Percentiles rank a stretch among this genome's conserved stretches.
Conservation (phyloP, 2,113 vertebrate species). For the Chaetura pelagica region DNA sequence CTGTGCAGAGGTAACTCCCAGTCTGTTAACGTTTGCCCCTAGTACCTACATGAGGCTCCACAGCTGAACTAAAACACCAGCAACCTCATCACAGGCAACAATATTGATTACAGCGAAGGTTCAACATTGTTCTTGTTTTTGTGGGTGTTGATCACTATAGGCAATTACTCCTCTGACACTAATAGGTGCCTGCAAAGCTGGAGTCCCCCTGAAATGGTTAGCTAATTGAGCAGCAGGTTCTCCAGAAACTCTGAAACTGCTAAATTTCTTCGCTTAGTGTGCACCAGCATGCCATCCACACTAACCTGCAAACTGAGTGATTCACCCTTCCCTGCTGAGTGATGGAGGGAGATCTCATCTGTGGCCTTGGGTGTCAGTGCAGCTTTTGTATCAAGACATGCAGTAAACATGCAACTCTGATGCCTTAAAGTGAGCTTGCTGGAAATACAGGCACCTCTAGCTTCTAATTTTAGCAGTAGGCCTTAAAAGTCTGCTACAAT, state of each 20-base stretch:
- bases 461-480: background rate
- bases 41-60: constrained; percentile 19
- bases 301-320: constrained; percentile 49
- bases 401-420: constrained; percentile 75
- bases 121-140: background rate
- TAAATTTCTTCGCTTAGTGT: constrained; percentile 42
- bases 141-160: background rate
- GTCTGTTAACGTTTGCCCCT: constrained; percentile 61
- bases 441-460: background rate
- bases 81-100: background rate
- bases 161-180: background rate
- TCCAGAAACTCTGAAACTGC: constrained; percentile 29
- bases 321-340: constrained; percentile 9
- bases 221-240: background rate
- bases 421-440: constrained; percentile 62
- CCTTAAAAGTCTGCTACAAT: background rate
- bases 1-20: constrained; percentile 93
- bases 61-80: background rate
- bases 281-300: constrained; percentile 50
- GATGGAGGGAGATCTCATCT: background rate
- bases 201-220: background rate
- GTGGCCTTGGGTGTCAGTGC: constrained; percentile 38
- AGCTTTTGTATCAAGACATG: constrained; percentile 45
- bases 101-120: background rate
- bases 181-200: background rate